Base-by-base conservation (phyloP, 2,113 vertebrate species). In the Lycocorax pyrrhopterus region DNA sequence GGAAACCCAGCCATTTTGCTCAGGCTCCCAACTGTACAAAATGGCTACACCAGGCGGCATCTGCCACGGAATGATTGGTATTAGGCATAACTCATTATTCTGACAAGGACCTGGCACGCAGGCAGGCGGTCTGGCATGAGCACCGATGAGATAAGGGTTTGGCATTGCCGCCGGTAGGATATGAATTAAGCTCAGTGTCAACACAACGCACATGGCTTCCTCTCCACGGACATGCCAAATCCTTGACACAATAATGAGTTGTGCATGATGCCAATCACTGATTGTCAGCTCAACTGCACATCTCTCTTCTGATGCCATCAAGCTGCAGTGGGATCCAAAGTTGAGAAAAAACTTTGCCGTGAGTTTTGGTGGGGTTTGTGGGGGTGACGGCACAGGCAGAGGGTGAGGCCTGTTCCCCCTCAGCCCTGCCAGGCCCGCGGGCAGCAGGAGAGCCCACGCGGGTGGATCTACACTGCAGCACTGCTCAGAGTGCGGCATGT, bases 91-190 rank as follows among this genome's bases (percentile, higher is more conserved):
- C 72, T 93, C 89, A 93, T 91, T 93, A 84, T 81, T 94, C 84
- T 97, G 94, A 96, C 96, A 97, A 96, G 91, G 58, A 63, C 74
- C 93, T 97, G 96, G 94, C 97, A 96, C 0, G 6, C 75, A 30
- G 67, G 47, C 44, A 39, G 88, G 41, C 32, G 30, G 22, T 68
- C 84, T 96, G 94, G 94, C 89, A 81, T 3, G 43, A 41, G 90
- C 52, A 29, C 7, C 9, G 64, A 91, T n/a, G 84, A 96, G 94
- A 87, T 94, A 64, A 97, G 73, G 80, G 64, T 94, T 90, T 97
- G 97, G 91, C 90, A 94, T 64, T 47, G 88, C 89, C 9, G 52
- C 35, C 6, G 25, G 55, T 16, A 56, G 91, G 87, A 95, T 93
- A 75, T 51, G 91, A 96, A 90, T 92, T 74, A 55, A 94, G 90